Evolutionary conservation across 2,113 vertebrate genomes (phyloP).

Genomic region (Geococcyx californianus): DNA sequence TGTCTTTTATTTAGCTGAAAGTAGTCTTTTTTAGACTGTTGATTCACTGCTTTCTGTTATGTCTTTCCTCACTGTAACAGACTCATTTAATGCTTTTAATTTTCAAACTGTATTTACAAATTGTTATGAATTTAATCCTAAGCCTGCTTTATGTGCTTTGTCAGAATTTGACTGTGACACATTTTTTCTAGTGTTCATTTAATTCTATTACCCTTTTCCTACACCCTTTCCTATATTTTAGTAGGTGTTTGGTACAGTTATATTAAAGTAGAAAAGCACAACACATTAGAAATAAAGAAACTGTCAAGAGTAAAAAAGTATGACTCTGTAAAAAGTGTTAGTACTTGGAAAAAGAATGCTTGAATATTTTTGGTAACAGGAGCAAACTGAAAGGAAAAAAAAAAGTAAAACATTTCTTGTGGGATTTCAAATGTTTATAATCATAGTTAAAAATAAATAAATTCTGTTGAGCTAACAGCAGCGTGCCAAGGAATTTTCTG

Average conservation of each 20-base stretch:
- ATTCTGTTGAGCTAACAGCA: neutral
- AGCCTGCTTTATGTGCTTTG: neutral
- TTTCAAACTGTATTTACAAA: neutral
- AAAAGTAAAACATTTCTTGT: accelerated
- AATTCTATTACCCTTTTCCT: neutral
- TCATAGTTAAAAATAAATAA: neutral
- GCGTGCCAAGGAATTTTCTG: neutral
- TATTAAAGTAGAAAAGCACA: neutral
- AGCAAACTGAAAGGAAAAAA: neutral
- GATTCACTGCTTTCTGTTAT: neutral
- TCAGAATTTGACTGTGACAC: neutral
- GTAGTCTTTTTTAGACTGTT: neutral
- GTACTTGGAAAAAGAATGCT: neutral
- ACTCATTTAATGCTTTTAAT: neutral
- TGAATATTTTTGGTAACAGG: neutral
- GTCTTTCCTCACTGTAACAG: neutral
- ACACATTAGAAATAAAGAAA: neutral
- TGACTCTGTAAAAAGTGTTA: neutral
- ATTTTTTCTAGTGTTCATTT: neutral
- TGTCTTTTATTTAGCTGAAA: neutral
- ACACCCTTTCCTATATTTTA: accelerated
- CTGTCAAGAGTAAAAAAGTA: neutral
- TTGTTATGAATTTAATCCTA: neutral
- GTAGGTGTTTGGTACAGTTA: neutral
- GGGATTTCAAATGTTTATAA: neutral